phyloP scores from a whole-genome alignment of 1,140 invertebrate genomes.

The Papilio dardanus region DNA sequence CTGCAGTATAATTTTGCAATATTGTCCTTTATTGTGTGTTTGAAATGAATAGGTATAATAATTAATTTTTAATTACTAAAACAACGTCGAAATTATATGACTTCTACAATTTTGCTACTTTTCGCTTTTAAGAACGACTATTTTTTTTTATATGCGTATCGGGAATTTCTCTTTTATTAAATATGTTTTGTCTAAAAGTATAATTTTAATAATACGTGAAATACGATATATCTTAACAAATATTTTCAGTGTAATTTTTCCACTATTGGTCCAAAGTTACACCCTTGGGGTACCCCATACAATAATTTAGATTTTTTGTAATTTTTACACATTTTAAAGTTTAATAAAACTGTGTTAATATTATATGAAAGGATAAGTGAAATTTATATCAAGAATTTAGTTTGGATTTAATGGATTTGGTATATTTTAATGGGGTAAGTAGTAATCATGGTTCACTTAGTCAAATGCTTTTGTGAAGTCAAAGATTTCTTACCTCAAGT shows the following conservation, averaged over 20 bases:
- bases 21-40: background rate
- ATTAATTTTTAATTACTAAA: background rate
- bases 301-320: background rate
- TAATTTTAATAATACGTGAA: too few species aligned
- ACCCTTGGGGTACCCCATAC: background rate
- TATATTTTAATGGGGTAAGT: background rate
- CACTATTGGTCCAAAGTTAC: background rate
- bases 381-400: background rate
- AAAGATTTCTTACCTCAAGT: background rate
- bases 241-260: too few species aligned
- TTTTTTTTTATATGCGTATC: too few species aligned
- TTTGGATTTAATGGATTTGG: background rate
- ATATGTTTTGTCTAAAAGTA: too few species aligned
- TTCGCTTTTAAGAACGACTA: too few species aligned
- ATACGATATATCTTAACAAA: too few species aligned
- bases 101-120: too few species aligned
- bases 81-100: too few species aligned
- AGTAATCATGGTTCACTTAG: constrained; percentile 5
- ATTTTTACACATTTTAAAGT: background rate
- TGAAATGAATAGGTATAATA: background rate
- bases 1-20: background rate
- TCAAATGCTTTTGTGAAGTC: background rate
- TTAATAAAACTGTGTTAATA: background rate
- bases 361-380: background rate
- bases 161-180: too few species aligned